Conservation (phyloP, 2,113 vertebrate genomes). For the Coreoperca whiteheadi region DNA sequence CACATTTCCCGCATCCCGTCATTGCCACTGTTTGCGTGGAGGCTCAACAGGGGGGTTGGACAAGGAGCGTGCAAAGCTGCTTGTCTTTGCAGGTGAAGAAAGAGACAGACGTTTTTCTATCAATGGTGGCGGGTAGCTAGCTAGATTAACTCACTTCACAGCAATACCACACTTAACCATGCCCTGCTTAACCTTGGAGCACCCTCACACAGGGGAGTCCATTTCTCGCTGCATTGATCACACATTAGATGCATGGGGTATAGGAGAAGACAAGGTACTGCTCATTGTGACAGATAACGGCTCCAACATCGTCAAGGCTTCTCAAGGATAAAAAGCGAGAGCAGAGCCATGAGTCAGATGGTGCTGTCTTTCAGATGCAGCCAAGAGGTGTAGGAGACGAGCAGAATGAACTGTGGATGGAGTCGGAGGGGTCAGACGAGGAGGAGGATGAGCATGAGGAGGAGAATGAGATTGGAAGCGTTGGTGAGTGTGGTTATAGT, state of each 20-base stretch:
- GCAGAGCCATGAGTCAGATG: neutral
- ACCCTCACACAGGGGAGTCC: neutral
- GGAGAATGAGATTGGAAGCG: neutral
- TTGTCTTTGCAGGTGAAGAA: too few relatives aligned
- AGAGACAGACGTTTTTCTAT: too few relatives aligned
- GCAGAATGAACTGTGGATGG: neutral
- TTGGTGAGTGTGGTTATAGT: neutral
- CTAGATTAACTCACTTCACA: too few relatives aligned
- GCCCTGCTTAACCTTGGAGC: neutral
- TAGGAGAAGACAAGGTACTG: neutral
- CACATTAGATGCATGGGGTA: neutral
- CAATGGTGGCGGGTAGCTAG: too few relatives aligned
- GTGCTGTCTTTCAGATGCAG: neutral
- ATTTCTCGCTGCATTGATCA: neutral
- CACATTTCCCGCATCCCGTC: too few relatives aligned
- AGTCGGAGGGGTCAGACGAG: neutral
- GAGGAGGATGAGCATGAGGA: too few relatives aligned
- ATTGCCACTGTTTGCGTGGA: too few relatives aligned
- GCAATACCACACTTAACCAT: too few relatives aligned
- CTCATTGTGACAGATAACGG: slow-evolving; percentile 1
- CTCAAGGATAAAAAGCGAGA: neutral
- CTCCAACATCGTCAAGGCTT: neutral
- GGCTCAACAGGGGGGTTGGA: too few relatives aligned
- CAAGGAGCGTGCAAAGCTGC: too few relatives aligned
- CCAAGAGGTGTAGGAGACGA: neutral